Percentiles rank a stretch among this genome's conserved stretches.
These are phyloP conservation scores for Agrotis exclamationis DNA, from an alignment of 2,888 invertebrate species.

Conservation along the genomic window DNA sequence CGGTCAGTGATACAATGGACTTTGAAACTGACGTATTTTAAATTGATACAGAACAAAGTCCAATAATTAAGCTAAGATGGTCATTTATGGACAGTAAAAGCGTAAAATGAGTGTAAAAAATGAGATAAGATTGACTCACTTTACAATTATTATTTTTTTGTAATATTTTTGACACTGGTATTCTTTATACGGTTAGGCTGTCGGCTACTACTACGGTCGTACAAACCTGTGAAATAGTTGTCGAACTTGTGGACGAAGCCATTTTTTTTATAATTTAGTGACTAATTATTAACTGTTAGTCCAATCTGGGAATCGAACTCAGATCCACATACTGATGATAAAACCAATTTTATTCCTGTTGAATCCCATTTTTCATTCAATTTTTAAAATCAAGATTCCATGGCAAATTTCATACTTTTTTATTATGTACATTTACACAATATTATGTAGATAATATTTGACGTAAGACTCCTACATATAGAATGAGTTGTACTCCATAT, in stretches of 20 bases:
- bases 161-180: too few species aligned
- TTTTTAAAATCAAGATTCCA: background rate
- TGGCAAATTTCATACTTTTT: background rate
- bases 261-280: too few species aligned
- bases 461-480: slow-evolving; percentile 15
- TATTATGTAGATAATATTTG: background rate
- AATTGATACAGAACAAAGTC: slow-evolving; percentile 8
- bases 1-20: slow-evolving; percentile 8
- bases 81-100: background rate
- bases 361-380: background rate
- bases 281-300: too few species aligned
- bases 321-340: background rate
- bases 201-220: too few species aligned
- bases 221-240: too few species aligned
- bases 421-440: slow-evolving; percentile 9
- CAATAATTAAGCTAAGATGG: background rate
- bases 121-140: too few species aligned
- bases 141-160: too few species aligned
- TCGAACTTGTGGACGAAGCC: too few species aligned
- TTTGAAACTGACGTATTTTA: background rate
- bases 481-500: slow-evolving; percentile 13
- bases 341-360: background rate
- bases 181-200: too few species aligned
- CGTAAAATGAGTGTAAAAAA: background rate
- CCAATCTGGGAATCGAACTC: too few species aligned